phyloP scores from a whole-genome alignment of 2,113 vertebrate species.

The Rallus limicola region DNA sequence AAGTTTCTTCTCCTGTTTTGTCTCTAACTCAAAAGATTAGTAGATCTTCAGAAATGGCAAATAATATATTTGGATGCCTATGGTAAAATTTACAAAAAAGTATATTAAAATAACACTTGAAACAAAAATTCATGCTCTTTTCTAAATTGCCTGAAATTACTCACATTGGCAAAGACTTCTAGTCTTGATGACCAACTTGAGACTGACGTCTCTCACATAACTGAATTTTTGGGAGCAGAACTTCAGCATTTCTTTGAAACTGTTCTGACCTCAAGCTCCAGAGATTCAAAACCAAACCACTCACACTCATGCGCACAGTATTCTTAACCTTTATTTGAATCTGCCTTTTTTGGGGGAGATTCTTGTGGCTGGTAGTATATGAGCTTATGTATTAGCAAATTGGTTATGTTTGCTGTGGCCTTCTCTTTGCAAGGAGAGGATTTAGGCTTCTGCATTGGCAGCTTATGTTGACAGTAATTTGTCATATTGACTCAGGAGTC shows the following conservation, averaged over 20 bases:
- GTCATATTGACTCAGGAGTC: neutral
- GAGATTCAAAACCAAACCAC: neutral
- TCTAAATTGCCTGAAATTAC: neutral
- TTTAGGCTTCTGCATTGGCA: neutral
- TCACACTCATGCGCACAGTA: neutral
- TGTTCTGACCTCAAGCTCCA: neutral
- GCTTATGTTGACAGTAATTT: neutral
- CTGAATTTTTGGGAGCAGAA: neutral
- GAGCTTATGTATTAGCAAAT: neutral
- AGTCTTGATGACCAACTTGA: neutral
- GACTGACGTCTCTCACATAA: neutral
- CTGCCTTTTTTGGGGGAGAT: neutral
- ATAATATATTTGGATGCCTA: neutral
- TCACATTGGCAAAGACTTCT: neutral
- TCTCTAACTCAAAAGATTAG: neutral
- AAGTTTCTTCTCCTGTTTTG: neutral
- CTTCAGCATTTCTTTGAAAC: neutral
- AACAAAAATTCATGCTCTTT: neutral
- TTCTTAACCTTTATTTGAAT: neutral
- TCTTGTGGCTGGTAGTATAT: neutral
- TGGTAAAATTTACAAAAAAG: neutral
- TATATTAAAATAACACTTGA: neutral
- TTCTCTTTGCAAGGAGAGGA: neutral
- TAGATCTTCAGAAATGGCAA: neutral
- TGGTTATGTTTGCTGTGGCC: neutral